Conservation (phyloP, 2,888 invertebrate species). For the Napeogenes sylphis region DNA sequence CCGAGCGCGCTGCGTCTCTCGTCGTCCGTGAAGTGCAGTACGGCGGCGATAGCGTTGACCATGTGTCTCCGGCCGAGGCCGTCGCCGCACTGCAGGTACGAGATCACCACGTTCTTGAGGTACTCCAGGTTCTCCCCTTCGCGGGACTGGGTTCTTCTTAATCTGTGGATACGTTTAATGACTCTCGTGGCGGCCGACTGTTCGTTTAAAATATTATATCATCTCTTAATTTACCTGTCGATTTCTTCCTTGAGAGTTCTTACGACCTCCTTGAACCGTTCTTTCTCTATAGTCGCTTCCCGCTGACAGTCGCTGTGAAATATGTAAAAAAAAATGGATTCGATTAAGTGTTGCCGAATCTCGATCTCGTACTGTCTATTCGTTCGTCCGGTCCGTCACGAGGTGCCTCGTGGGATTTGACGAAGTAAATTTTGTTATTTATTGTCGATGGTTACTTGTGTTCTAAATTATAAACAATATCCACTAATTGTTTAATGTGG, state of each 20-base stretch:
- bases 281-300: conserved; percentile 71
- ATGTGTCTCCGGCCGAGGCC: conserved; percentile 85
- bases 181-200: too few relatives aligned
- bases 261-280: conserved; percentile 72
- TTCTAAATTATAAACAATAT: too few relatives aligned
- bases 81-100: conserved; percentile 85
- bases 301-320: conserved; percentile 65
- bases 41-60: conserved; percentile 92
- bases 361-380: too few relatives aligned
- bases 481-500: too few relatives aligned
- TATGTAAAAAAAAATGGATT: conserved; percentile 16
- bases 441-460: too few relatives aligned
- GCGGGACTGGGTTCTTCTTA: conserved; percentile 84
- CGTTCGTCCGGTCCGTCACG: too few relatives aligned
- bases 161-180: conserved; percentile 51
- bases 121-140: conserved; percentile 94
- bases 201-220: too few relatives aligned
- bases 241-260: conserved; percentile 80
- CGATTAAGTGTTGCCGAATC: too few relatives aligned
- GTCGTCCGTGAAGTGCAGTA: conserved; percentile 85
- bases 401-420: too few relatives aligned
- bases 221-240: conserved; percentile 69
- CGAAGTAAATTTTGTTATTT: too few relatives aligned
- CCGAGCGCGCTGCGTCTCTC: conserved; percentile 78
- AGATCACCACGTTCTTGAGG: conserved; percentile 92